Percentiles rank a stretch among this genome's conserved stretches.
Conservation (phyloP, 2,888 invertebrate genomes). For the Erebia epiphron region DNA sequence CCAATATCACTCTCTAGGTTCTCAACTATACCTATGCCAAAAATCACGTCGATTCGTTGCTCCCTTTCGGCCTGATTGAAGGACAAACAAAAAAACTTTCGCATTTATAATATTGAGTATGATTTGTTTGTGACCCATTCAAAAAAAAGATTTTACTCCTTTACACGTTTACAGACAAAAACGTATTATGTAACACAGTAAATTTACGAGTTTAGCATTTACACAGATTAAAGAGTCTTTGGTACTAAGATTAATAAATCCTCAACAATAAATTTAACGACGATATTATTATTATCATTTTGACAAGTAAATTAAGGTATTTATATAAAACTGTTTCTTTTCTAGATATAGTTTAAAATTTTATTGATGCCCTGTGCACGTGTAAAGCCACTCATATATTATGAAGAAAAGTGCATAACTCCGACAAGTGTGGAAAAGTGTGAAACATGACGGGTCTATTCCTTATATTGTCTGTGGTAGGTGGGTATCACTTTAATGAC, state of each 20-base stretch:
- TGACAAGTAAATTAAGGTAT: conserved; percentile 5
- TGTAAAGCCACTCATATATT: too few species aligned
- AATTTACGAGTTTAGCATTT: neutral
- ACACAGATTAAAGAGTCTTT: neutral
- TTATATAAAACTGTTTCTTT: neutral
- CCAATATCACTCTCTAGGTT: too few species aligned
- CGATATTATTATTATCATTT: neutral
- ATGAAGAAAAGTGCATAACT: neutral
- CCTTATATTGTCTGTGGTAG: conserved; percentile 8
- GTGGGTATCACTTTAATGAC: conserved; percentile 26
- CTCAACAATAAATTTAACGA: neutral
- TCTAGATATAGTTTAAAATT: neutral
- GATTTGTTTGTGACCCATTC: too few species aligned
- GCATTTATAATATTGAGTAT: too few species aligned
- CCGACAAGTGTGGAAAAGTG: conserved; percentile 7
- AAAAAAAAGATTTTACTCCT: too few species aligned
- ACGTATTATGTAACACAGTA: neutral
- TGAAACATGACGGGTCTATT: conserved; percentile 16
- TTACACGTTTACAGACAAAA: too few species aligned
- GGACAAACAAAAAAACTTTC: too few species aligned
- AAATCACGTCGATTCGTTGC: too few species aligned
- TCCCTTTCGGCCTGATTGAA: too few species aligned
- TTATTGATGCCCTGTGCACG: too few species aligned
- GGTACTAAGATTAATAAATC: neutral
- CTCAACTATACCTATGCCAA: too few species aligned